Evolutionary conservation across 1,140 invertebrate species (phyloP), one percentile per base, ranked within the genome.

Genomic region (Drosophila tsacasi): DNA sequence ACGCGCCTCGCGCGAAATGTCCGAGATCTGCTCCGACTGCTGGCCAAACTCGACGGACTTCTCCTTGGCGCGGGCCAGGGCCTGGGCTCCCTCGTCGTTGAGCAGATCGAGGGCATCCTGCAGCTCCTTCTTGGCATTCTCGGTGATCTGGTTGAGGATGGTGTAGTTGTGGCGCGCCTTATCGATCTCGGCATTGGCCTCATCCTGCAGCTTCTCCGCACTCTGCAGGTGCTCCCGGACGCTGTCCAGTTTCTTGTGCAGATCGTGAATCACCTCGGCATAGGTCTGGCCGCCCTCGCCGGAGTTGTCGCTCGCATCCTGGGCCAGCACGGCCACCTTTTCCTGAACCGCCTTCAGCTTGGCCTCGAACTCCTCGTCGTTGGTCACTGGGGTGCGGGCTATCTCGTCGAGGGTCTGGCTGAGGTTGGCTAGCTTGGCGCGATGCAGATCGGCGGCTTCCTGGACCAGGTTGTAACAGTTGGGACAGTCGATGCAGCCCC

Each of bases 381-480:
- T 96, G 47, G 97, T 96, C 1, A 97, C 96, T 10, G 96, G 96
- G 0, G 97, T 97, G 95, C 97, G 93, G 95, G 94, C 80, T 95
- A 95, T 92, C 92, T 96, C 73, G 44, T 91, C 82, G 9, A 93
- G 71, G 0, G 92, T 93, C 1, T 81, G 94, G 67, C 96, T 95
- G 15, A 99, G 93, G 68, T 97, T 95, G 2, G 94, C 93, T 7
- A 99, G 93, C 85, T 97, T 97, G 50, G 91, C 93, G 59, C 97
- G 94, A 85, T 99, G 98, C n/a, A 94, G 85, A 90, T 97, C 96
- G 1, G 97, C 97, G 1, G 97, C 96, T 71, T 98, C 96, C 92
- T 98, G 96, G 0, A 99, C 97, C 1, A 99, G 94, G 93, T 97
- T 98, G 91, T 99, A 99, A 92, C 98, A 99, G 19, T 96, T 94